Conservation (phyloP, 2,888 invertebrate genomes). For the Tryphoninae sp. region DNA sequence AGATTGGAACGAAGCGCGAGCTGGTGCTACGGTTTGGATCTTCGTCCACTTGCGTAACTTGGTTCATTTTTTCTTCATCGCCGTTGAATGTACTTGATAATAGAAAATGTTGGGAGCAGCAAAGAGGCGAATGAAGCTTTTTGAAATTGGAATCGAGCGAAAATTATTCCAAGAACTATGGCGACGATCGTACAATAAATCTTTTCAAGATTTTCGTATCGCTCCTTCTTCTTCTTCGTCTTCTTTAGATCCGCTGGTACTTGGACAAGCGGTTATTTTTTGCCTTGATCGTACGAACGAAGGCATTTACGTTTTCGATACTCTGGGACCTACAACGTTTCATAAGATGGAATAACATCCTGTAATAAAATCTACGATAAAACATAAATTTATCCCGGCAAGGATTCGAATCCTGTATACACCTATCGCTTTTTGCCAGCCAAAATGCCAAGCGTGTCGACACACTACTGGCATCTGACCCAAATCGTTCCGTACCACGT, state of each 20-base stretch:
- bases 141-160: neutral
- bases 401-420: too few relatives aligned
- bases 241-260: neutral
- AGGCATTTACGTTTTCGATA: too few relatives aligned
- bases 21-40: conserved; percentile 12
- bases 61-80: conserved; percentile 10
- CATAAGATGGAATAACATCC: too few relatives aligned
- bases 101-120: neutral
- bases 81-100: neutral
- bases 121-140: neutral
- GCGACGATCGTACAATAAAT: too few relatives aligned
- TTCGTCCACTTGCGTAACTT: conserved; percentile 31
- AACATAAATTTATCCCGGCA: too few relatives aligned
- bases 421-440: too few relatives aligned
- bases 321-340: too few relatives aligned
- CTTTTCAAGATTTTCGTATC: neutral
- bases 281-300: too few relatives aligned
- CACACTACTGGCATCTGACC: neutral
- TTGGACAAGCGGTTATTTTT: too few relatives aligned
- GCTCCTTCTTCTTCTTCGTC: neutral
- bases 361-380: too few relatives aligned
- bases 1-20: conserved; percentile 40
- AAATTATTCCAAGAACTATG: neutral
- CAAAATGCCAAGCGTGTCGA: neutral
- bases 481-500: neutral